phyloP scores from a whole-genome alignment of 2,113 vertebrate genomes.

The Grammomys dolichurus region DNA sequence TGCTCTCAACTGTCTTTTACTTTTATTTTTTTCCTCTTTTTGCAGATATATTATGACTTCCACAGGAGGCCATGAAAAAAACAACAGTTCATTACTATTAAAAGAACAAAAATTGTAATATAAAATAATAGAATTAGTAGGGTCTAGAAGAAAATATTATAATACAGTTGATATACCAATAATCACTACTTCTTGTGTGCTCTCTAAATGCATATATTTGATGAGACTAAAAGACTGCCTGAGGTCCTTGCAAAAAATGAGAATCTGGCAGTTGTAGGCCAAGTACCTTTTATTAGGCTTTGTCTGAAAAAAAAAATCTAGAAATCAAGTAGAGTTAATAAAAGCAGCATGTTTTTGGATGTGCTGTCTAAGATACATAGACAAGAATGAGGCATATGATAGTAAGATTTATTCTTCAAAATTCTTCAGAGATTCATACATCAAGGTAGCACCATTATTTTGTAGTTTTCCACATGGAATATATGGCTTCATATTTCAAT shows the following conservation, averaged over 20 bases:
- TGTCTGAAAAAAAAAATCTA: not conserved
- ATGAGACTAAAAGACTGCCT: not conserved
- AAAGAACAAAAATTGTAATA: not conserved
- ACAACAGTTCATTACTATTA: not conserved
- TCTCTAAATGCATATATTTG: not conserved
- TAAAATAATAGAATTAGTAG: not conserved
- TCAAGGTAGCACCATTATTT: not conserved
- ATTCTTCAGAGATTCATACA: not conserved
- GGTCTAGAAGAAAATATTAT: not conserved
- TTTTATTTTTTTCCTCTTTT: not conserved
- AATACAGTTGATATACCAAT: not conserved
- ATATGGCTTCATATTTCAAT: not conserved
- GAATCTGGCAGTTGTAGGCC: not conserved
- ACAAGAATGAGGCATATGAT: rapidly evolving
- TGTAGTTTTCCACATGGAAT: not conserved
- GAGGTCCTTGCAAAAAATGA: not conserved
- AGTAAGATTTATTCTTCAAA: not conserved
- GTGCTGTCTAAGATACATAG: too few species aligned
- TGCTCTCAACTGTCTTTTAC: not conserved
- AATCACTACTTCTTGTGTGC: not conserved
- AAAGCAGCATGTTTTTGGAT: not conserved
- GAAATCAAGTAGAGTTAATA: not conserved
- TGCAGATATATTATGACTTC: not conserved
- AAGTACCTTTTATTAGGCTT: not conserved
- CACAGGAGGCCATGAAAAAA: not conserved